Percentiles rank a stretch among this genome's conserved stretches.
Evolutionary conservation across 2,888 invertebrate genomes (phyloP).

Genomic region (Lymantria monacha): DNA sequence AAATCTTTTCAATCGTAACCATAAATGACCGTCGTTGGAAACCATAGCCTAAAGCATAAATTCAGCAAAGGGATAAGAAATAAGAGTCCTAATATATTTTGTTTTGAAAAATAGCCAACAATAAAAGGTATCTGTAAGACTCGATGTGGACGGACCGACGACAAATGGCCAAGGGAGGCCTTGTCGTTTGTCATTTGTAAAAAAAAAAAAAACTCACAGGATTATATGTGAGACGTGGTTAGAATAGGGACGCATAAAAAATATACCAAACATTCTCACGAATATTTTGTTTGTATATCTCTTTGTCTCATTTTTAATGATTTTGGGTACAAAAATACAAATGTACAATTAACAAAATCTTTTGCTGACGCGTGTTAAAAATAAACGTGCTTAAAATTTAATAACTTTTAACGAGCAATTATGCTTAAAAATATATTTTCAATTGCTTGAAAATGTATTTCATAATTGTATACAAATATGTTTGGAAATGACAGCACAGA

Average conservation of each 20-base stretch:
- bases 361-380: background rate
- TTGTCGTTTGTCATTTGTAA: slow-evolving; percentile 58
- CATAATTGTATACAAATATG: too few relatives aligned
- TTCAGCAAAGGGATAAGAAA: slow-evolving; percentile 39
- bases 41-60: slow-evolving; percentile 42
- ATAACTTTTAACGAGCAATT: background rate
- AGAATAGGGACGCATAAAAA: slow-evolving; percentile 23
- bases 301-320: slow-evolving; percentile 14
- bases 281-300: slow-evolving; percentile 17
- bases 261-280: slow-evolving; percentile 11
- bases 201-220: slow-evolving; percentile 38
- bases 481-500: too few relatives aligned
- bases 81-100: slow-evolving; percentile 57
- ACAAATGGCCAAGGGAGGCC: slow-evolving; percentile 57
- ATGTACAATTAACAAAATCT: background rate
- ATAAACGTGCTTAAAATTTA: background rate
- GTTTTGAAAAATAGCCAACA: slow-evolving; percentile 66
- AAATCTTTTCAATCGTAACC: slow-evolving; percentile 18
- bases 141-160: slow-evolving; percentile 39
- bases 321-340: background rate
- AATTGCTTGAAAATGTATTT: too few relatives aligned
- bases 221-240: slow-evolving; percentile 29
- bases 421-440: too few relatives aligned
- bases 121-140: slow-evolving; percentile 57
- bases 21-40: slow-evolving; percentile 14